Base-by-base conservation (phyloP, 1,140 invertebrate genomes). In the Conus betulinus region DNA sequence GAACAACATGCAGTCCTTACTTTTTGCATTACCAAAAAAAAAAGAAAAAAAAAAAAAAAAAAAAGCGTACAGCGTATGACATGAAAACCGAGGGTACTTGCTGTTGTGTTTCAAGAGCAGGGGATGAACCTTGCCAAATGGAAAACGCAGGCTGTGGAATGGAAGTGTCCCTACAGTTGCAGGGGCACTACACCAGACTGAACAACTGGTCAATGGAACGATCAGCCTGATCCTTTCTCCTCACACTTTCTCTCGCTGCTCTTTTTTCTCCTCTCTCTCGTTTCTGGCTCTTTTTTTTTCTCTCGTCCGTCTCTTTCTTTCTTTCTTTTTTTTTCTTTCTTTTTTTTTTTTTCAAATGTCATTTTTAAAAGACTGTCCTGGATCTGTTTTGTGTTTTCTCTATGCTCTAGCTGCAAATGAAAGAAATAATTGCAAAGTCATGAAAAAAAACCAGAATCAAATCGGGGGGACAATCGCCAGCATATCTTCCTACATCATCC, bases 391-490 rank as follows among this genome's bases (percentile, higher is more conserved):
- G 67, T 71, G 67, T 71, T 71, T 71, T 23, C 15, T 17, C 15
- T 20, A 71, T 71, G 11, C 13, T 20, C 67, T 71, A 52, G 85
- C 85, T 87, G 85, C 85, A 87, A 87, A 87, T 57, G 71, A 87
- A 87, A 87, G 17, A 55, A 67, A 57, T 78, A 53, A 81, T 87
- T 87, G 71, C 76, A 78, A 78, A 17, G 39, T 13, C 52, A 79
- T 57, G 53, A 51, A 87, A 15, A 57, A 15, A 57, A 67, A 87
- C 52, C 52, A 53, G 23, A 55, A 78, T 7, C 60, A 67, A 63
- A 6, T 53, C 7, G n/a, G 85, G 84, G 85, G 85, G 85, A 87
- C 85, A 79, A 71, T 71, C 71, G 85, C 85, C 74, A 60, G 85
- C 85, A 87, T 78, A 25, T 67, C 57, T 84, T n/a, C 82, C 82